Evolutionary conservation across 2,113 vertebrate genomes (phyloP).

Genomic region (Synchiropus splendidus): DNA sequence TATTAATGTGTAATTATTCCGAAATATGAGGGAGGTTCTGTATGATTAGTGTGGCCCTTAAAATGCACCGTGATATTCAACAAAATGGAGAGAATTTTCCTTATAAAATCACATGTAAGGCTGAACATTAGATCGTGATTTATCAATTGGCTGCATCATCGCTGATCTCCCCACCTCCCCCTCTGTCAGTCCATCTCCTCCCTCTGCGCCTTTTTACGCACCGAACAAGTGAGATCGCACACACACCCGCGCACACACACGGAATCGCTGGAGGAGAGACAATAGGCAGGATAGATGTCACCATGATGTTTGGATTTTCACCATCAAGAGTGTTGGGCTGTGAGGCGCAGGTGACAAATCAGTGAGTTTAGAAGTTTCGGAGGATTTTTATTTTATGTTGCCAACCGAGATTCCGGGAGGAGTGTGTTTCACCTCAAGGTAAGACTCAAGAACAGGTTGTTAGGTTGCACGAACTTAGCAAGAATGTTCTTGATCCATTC

Average conservation of each 20-base stretch:
- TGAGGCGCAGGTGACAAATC: not conserved
- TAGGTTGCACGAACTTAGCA: no score
- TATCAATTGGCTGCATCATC: conserved; percentile 50
- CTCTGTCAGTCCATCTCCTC: conserved; percentile 50
- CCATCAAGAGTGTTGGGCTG: conserved; percentile 10
- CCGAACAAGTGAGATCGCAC: conserved; percentile 2
- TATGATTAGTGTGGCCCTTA: no score
- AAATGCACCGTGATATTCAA: no score
- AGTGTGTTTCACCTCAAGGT: conserved; percentile 74
- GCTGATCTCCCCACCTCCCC: conserved; percentile 51
- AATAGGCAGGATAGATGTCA: conserved; percentile 48
- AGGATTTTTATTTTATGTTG: conserved; percentile 60
- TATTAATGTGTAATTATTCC: no score
- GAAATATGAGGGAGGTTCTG: no score
- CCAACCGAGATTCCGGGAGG: conserved; percentile 69
- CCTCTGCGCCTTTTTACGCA: conserved; percentile 53
- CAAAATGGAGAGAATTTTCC: no score
- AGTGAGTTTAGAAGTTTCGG: conserved; percentile 1
- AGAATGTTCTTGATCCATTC: no score
- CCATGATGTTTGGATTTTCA: conserved; percentile 47
- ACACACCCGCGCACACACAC: no score
- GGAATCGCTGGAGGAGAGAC: conserved; percentile 31
- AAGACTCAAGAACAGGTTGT: conserved; percentile 46
- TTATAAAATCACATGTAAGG: no score
- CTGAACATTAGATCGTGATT: conserved; percentile 8